Conservation (phyloP, 2,888 invertebrate species). For the Volucella inflata region DNA sequence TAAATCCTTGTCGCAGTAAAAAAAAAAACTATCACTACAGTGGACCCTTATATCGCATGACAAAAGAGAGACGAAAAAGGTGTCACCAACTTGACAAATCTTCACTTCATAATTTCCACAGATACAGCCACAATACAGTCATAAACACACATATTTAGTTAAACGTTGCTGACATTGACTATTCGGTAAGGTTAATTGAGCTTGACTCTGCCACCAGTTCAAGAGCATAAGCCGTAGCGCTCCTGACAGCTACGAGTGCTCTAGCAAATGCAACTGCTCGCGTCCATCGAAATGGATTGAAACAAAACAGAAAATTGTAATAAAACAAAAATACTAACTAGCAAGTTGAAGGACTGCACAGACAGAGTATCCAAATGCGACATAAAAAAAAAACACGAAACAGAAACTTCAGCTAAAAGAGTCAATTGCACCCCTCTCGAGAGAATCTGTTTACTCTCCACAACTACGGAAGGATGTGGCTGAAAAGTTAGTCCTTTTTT, state of each 20-base stretch:
- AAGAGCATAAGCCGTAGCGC: slow-evolving; percentile 40
- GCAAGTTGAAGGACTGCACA: slow-evolving; percentile 61
- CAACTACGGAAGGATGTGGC: slow-evolving; percentile 61
- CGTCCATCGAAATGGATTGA: slow-evolving; percentile 41
- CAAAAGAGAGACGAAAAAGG: no score
- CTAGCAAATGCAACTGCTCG: slow-evolving; percentile 39
- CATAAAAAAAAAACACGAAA: slow-evolving; percentile 29
- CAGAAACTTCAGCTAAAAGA: not conserved
- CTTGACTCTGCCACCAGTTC: slow-evolving; percentile 36
- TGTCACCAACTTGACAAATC: no score
- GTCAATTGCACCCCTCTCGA: slow-evolving; percentile 19
- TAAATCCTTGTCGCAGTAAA: no score
- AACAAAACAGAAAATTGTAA: slow-evolving; percentile 34
- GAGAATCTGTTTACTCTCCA: slow-evolving; percentile 21
- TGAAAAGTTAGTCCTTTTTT: slow-evolving; percentile 65
- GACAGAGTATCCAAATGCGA: slow-evolving; percentile 1
- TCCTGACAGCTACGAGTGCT: slow-evolving; percentile 23
- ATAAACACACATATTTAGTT: slow-evolving; percentile 36
- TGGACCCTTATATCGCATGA: no score
- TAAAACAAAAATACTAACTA: slow-evolving; percentile 67
- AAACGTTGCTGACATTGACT: slow-evolving; percentile 60
- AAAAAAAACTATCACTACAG: no score
- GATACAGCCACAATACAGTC: no score
- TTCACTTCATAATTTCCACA: no score
- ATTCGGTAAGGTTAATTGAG: slow-evolving; percentile 65